A percentile compares a stretch with the other conserved stretches of the same genome.
These are phyloP conservation scores for Percopsis omiscomaycus DNA, from an alignment of 2,797 vertebrate species.

Conservation along the genomic window DNA sequence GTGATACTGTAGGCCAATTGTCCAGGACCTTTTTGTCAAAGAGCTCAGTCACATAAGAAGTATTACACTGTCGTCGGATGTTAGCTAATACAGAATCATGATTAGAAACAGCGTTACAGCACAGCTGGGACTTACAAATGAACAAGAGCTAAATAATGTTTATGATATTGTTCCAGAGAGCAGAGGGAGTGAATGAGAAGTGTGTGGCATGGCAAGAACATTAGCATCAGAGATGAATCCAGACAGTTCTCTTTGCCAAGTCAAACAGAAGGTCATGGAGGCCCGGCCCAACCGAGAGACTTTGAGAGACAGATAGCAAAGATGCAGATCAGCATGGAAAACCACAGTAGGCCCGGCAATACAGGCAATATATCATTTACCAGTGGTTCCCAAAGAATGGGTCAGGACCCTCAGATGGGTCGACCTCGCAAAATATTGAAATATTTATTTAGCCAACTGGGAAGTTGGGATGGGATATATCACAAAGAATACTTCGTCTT, in stretches of 20 bases:
- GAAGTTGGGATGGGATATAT: too few relatives aligned
- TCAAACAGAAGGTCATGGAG: constrained; percentile 63
- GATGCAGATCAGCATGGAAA: constrained; percentile 54
- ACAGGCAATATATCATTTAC: too few relatives aligned
- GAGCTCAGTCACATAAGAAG: constrained; percentile 57
- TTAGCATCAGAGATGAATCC: constrained; percentile 64
- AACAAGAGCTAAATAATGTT: constrained; percentile 50
- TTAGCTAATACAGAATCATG: constrained; percentile 66
- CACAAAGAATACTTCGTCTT: too few relatives aligned
- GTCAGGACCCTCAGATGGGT: too few relatives aligned
- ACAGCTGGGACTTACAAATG: constrained; percentile 41
- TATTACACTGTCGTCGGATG: constrained; percentile 67
- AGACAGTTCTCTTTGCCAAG: constrained; percentile 68
- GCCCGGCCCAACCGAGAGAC: constrained; percentile 49
- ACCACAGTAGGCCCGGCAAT: constrained; percentile 1
- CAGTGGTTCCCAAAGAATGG: too few relatives aligned
- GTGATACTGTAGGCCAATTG: constrained; percentile 60
- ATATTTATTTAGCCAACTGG: too few relatives aligned
- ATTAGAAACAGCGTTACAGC: constrained; percentile 60
- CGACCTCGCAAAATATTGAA: too few relatives aligned
- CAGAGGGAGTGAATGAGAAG: constrained; percentile 54
- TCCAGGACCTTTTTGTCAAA: constrained; percentile 55
- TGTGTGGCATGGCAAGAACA: constrained; percentile 68
- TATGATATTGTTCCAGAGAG: constrained; percentile 59
- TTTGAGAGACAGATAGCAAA: constrained; percentile 67